These are phyloP conservation scores for Cygnus olor DNA, from an alignment of 2,797 vertebrate species.

Conservation along the genomic window DNA sequence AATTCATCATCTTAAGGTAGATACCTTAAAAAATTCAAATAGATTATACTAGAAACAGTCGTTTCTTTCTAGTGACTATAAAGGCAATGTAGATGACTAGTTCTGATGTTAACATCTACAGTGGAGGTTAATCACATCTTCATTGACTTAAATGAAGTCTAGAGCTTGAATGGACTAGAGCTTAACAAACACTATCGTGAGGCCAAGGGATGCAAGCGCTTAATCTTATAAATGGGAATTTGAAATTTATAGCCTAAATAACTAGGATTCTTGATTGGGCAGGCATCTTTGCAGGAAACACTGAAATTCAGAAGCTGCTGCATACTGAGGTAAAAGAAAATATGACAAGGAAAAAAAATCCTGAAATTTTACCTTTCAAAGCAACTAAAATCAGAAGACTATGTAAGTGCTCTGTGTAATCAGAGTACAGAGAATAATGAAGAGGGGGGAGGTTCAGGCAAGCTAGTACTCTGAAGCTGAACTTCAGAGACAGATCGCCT, in stretches of 20 bases:
- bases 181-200: neutral
- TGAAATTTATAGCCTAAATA: neutral
- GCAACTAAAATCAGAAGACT: conserved; percentile 21
- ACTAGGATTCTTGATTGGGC: neutral
- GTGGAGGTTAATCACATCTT: neutral
- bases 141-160: neutral
- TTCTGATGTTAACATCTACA: neutral
- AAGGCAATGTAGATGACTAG: neutral
- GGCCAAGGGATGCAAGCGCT: neutral
- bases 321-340: neutral
- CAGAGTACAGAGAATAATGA: conserved; percentile 44
- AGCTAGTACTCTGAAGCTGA: conserved; percentile 26
- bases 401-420: conserved; percentile 49
- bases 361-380: conserved; percentile 29
- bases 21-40: neutral
- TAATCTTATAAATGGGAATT: neutral
- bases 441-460: conserved; percentile 39
- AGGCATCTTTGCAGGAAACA: neutral
- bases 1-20: neutral
- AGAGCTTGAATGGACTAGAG: neutral
- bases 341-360: neutral
- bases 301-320: neutral
- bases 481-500: conserved; percentile 62
- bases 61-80: neutral
- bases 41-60: neutral